Percentiles rank a stretch among this genome's conserved stretches.
These are phyloP conservation scores for Ophion ellenae DNA, from an alignment of 2,888 invertebrate species.

Conservation along the genomic window DNA sequence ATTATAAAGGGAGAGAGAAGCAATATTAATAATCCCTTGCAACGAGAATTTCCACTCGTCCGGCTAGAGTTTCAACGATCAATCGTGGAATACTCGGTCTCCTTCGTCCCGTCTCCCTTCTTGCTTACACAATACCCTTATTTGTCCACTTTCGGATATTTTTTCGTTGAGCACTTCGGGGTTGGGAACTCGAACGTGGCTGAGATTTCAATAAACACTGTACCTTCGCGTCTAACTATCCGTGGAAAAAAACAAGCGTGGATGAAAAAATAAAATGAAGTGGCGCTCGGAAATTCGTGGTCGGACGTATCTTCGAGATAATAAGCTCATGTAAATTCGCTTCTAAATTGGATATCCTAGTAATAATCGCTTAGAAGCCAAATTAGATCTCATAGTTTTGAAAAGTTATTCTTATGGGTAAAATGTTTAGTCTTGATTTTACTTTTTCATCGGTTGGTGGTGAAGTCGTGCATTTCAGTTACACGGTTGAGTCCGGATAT, in stretches of 20 bases:
- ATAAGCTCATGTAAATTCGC: background rate
- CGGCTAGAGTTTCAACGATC: slow-evolving; percentile 56
- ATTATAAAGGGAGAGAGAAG: slow-evolving; percentile 36
- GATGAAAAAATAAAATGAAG: background rate
- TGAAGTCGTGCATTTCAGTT: too few species aligned
- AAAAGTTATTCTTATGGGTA: too few species aligned
- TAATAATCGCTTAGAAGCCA: background rate
- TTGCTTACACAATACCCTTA: slow-evolving; percentile 1
- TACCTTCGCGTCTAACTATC: slow-evolving; percentile 27
- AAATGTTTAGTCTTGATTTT: too few species aligned
- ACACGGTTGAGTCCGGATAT: too few species aligned
- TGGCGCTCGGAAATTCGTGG: background rate
- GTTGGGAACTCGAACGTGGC: slow-evolving; percentile 18
- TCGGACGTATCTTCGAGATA: slow-evolving; percentile 1
- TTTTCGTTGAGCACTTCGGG: slow-evolving; percentile 7
- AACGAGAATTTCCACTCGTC: slow-evolving; percentile 31
- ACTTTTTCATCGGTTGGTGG: too few species aligned
- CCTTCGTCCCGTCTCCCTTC: background rate
- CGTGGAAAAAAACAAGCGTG: slow-evolving; percentile 2
- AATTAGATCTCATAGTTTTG: too few species aligned
- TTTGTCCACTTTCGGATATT: background rate
- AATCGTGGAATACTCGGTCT: slow-evolving; percentile 47
- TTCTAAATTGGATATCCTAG: background rate
- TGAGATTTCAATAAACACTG: slow-evolving; percentile 55
- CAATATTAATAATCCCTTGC: slow-evolving; percentile 61